A percentile compares a stretch with the other conserved stretches of the same genome.
Conservation (phyloP, 2,113 vertebrate species). For the Neofelis nebulosa region DNA sequence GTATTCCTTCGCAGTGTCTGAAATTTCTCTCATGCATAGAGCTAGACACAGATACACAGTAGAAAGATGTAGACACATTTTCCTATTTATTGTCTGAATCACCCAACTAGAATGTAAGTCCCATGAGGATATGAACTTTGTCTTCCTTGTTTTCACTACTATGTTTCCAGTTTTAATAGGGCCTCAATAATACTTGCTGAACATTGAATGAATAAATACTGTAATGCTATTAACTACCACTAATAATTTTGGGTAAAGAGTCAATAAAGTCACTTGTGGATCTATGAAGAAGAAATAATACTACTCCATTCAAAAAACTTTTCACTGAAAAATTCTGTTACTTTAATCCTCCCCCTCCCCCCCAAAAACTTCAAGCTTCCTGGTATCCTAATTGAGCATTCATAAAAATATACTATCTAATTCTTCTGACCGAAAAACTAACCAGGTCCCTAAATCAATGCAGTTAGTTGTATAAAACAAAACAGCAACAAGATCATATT, state of each 20-base stretch:
- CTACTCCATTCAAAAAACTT: neutral
- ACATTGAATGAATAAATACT: neutral
- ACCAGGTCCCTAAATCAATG: conserved; percentile 19
- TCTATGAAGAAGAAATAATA: neutral
- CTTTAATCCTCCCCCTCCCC: neutral
- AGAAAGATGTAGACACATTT: neutral
- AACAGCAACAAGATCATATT: conserved; percentile 48
- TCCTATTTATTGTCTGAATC: neutral
- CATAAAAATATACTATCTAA: neutral
- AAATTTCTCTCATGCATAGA: neutral
- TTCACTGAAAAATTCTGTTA: neutral
- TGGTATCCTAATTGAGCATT: neutral
- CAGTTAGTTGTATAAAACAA: conserved; percentile 50
- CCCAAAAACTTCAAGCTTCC: neutral
- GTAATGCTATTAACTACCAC: neutral
- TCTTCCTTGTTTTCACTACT: neutral
- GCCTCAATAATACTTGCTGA: neutral
- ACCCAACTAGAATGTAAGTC: neutral
- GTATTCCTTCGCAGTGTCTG: neutral
- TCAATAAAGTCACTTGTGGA: neutral
- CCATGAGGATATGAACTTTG: neutral
- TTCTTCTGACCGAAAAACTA: conserved; percentile 26
- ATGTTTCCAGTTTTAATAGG: neutral
- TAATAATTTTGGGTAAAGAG: conserved; percentile 13
- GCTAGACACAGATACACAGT: neutral